These are phyloP conservation scores for Mormyrus proboscirostris DNA, from an alignment of 2,797 vertebrate genomes.

Conservation along the genomic window DNA sequence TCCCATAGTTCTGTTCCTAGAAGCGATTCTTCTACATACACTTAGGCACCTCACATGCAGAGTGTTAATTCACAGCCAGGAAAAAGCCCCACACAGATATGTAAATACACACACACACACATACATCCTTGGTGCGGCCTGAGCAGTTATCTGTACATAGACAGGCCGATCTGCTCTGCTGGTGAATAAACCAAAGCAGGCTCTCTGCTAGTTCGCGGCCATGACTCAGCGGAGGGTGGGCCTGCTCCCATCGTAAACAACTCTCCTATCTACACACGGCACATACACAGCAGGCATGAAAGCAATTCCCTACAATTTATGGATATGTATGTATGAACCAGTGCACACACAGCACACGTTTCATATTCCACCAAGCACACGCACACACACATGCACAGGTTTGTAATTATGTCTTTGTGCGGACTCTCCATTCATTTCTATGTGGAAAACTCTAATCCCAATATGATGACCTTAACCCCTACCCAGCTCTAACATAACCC, in stretches of 20 bases:
- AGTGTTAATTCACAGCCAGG: background rate
- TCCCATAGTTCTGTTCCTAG: background rate
- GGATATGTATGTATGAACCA: background rate
- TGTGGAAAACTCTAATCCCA: background rate
- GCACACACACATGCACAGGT: background rate
- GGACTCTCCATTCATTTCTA: background rate
- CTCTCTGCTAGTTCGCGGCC: background rate
- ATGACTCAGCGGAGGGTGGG: background rate
- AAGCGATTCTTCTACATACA: background rate
- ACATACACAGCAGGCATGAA: background rate
- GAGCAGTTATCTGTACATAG: constrained; percentile 2
- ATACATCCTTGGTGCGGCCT: background rate
- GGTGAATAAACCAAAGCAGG: background rate
- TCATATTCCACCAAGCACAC: background rate
- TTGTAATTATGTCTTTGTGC: background rate
- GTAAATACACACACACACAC: background rate
- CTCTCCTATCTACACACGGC: background rate
- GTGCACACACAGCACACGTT: background rate
- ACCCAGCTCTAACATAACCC: background rate
- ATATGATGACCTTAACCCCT: background rate
- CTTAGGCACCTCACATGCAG: background rate
- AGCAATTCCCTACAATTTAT: background rate
- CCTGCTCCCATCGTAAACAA: background rate
- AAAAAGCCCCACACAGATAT: background rate
- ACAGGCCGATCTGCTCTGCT: background rate